Percentiles rank a stretch among this genome's conserved stretches.
These are phyloP conservation scores for Chionodraco myersi DNA, from an alignment of 2,113 vertebrate species.

Conservation along the genomic window DNA sequence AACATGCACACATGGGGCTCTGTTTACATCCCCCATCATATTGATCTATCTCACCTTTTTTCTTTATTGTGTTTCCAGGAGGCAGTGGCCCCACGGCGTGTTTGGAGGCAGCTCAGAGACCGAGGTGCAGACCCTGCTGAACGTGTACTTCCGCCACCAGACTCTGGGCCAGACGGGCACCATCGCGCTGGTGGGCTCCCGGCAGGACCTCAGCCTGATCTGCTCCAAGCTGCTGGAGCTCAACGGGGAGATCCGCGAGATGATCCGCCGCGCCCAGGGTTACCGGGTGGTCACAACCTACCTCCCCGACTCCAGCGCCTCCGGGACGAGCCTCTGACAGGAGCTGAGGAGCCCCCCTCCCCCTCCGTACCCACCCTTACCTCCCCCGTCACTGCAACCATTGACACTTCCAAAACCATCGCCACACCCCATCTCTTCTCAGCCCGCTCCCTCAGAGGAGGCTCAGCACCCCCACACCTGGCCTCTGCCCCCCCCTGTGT, in stretches of 20 bases:
- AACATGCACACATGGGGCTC: neutral
- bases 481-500: conserved; percentile 64
- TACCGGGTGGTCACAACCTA: conserved; percentile 94
- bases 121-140: conserved; percentile 97
- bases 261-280: conserved; percentile 96
- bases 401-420: conserved; percentile 49
- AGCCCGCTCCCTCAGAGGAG: conserved; percentile 35
- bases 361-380: conserved; percentile 64
- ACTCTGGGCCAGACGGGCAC: conserved; percentile 97
- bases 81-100: conserved; percentile 94
- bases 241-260: conserved; percentile 96
- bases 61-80: conserved; percentile 79
- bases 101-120: conserved; percentile 95
- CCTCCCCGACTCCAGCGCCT: conserved; percentile 94
- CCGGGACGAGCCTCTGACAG: conserved; percentile 98
- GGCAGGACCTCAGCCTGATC: conserved; percentile 95
- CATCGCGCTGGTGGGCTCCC: conserved; percentile 96
- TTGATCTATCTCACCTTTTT: neutral
- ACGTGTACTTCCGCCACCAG: conserved; percentile 98
- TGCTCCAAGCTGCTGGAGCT: conserved; percentile 97
- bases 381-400: conserved; percentile 45
- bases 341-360: conserved; percentile 82
- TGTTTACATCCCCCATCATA: neutral
- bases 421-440: conserved; percentile 22
- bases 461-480: conserved; percentile 64